phyloP scores from a whole-genome alignment of 2,113 vertebrate genomes.

The Regulus satrapa region DNA sequence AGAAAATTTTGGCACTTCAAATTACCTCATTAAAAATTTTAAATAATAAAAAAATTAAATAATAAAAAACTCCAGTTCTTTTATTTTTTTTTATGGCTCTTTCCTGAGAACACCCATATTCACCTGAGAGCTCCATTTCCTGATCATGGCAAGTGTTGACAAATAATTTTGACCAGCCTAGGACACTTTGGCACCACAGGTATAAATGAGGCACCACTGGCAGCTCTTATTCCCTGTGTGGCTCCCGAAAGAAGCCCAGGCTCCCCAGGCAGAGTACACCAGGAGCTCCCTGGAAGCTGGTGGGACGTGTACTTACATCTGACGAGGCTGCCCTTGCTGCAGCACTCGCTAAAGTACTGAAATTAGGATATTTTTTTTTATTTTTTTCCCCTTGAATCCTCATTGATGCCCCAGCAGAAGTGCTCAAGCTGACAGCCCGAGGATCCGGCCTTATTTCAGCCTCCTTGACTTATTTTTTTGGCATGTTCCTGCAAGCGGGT shows the following conservation, averaged over 20 bases:
- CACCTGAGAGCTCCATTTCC: not conserved
- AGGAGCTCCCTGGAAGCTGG: not conserved
- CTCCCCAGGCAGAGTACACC: not conserved
- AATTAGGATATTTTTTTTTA: too few relatives aligned
- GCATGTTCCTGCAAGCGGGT: not conserved
- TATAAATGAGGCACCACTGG: not conserved
- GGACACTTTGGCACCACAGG: fast-evolving
- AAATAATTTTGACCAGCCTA: not conserved
- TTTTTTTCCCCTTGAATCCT: not conserved
- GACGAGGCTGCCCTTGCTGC: fast-evolving
- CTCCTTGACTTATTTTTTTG: not conserved
- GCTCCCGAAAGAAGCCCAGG: not conserved
- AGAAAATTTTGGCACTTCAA: not conserved
- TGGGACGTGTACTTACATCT: fast-evolving
- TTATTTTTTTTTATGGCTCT: too few relatives aligned
- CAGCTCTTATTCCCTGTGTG: fast-evolving
- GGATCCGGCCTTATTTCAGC: not conserved
- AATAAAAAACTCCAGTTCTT: too few relatives aligned
- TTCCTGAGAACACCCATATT: not conserved
- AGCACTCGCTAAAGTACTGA: not conserved
- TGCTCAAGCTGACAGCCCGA: not conserved
- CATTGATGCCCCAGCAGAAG: not conserved
- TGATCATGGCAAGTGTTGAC: not conserved
- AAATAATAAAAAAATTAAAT: not conserved
- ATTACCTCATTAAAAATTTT: not conserved